Percentiles rank a stretch among this genome's conserved stretches.
Conservation (phyloP, 1,140 invertebrate species). For the Drosophila insularis region DNA sequence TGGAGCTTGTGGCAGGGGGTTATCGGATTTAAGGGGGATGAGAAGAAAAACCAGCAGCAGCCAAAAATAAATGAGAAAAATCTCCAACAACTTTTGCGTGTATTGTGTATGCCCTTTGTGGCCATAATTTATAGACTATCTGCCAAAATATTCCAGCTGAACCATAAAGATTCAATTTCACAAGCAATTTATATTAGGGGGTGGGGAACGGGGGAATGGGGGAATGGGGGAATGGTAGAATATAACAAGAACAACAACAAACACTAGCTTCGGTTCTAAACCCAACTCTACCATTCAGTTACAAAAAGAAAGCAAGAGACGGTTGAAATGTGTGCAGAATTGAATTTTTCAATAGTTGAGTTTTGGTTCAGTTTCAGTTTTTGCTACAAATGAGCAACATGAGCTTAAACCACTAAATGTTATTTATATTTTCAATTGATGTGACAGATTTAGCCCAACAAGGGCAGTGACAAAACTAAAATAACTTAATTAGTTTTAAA, state of each 20-base stretch:
- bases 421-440: conserved; percentile 67
- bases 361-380: background rate
- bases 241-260: no score
- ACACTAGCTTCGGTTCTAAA: no score
- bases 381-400: conserved; percentile 65
- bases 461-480: conserved; percentile 24
- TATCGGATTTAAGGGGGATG: background rate
- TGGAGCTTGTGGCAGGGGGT: background rate
- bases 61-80: conserved; percentile 20
- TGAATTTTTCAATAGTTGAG: conserved; percentile 4
- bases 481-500: conserved; percentile 46
- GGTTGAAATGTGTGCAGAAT: conserved; percentile 1
- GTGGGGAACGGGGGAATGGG: background rate
- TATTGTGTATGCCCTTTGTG: conserved; percentile 72
- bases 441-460: conserved; percentile 17
- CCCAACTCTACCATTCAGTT: background rate
- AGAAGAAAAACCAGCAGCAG: background rate
- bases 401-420: conserved; percentile 52
- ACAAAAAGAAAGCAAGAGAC: background rate
- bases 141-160: conserved; percentile 81
- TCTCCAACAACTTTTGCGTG: conserved; percentile 54
- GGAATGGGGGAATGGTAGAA: no score
- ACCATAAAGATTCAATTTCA: conserved; percentile 81
- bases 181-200: conserved; percentile 76
- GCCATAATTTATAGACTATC: conserved; percentile 81